A percentile compares a stretch with the other conserved stretches of the same genome.
These are phyloP conservation scores for Desmodus rotundus DNA, from an alignment of 2,113 vertebrate species.

Conservation along the genomic window DNA sequence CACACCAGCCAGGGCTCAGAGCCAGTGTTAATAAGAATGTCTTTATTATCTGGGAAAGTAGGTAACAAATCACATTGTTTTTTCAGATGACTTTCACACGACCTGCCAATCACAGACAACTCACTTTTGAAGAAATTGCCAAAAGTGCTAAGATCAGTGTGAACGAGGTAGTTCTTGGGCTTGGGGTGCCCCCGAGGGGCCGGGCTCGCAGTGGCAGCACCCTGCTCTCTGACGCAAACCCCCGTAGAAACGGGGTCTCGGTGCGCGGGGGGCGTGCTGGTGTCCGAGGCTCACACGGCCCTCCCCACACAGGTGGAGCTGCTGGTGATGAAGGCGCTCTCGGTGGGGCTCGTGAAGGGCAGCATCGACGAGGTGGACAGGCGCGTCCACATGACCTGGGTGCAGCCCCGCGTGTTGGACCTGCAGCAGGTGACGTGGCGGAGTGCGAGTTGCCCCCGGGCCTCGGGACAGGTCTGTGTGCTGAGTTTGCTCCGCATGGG, in stretches of 20 bases:
- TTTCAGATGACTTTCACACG: conserved; percentile 98
- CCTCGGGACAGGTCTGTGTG: too few species aligned
- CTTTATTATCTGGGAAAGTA: neutral
- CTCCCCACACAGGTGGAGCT: conserved; percentile 89
- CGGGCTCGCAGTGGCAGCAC: neutral
- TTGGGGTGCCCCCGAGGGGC: neutral
- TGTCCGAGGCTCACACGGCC: accelerated
- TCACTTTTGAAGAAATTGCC: conserved; percentile 96
- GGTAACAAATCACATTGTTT: neutral
- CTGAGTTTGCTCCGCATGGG: neutral
- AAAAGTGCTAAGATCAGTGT: conserved; percentile 93
- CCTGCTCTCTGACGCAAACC: accelerated
- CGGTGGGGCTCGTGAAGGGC: conserved; percentile 93
- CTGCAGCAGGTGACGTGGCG: conserved; percentile 88
- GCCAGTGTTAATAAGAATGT: neutral
- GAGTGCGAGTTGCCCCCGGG: too few species aligned
- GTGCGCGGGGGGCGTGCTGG: neutral
- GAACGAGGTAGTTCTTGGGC: conserved; percentile 86
- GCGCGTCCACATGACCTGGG: conserved; percentile 98
- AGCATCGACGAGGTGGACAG: conserved; percentile 97
- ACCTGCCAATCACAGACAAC: conserved; percentile 95
- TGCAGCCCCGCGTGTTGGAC: conserved; percentile 95
- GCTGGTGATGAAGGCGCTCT: conserved; percentile 98
- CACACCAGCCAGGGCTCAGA: neutral
- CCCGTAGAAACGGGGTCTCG: accelerated